phyloP scores from a whole-genome alignment of 2,888 invertebrate species.

The Pegoplata infirma region DNA sequence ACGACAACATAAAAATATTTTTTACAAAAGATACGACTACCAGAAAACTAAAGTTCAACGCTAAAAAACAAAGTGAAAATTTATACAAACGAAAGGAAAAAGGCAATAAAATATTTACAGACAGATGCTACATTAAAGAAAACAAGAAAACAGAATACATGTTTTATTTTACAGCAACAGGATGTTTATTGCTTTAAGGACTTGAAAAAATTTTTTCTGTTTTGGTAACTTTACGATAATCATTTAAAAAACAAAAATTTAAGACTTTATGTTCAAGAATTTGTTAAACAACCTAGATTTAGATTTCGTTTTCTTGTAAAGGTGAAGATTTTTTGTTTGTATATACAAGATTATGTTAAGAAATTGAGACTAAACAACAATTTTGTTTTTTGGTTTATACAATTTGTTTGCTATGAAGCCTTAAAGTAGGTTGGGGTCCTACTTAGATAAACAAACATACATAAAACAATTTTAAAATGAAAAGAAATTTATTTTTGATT shows the following conservation, averaged over 20 bases:
- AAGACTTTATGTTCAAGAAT: neutral
- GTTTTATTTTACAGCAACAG: slow-evolving; percentile 40
- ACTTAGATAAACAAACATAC: neutral
- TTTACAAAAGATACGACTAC: neutral
- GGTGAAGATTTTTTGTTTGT: neutral
- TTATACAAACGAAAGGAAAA: slow-evolving; percentile 9
- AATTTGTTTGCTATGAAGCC: neutral
- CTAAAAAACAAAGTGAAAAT: slow-evolving; percentile 13
- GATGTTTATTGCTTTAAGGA: slow-evolving; percentile 28
- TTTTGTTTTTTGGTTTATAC: neutral
- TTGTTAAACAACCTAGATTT: neutral
- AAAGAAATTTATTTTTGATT: neutral
- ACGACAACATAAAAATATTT: slow-evolving; percentile 13
- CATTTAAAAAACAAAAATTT: slow-evolving; percentile 15
- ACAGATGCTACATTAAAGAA: slow-evolving; percentile 12
- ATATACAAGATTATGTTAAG: neutral
- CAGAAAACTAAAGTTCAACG: neutral
- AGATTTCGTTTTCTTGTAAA: neutral
- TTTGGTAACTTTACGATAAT: slow-evolving; percentile 1
- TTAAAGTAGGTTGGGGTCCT: neutral
- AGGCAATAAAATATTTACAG: slow-evolving; percentile 45
- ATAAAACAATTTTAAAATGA: neutral
- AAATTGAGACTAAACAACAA: neutral
- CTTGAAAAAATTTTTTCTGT: slow-evolving; percentile 1
- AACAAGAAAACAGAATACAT: slow-evolving; percentile 6